Conservation (phyloP, 2,888 invertebrate species). For the Philonicus albiceps region DNA sequence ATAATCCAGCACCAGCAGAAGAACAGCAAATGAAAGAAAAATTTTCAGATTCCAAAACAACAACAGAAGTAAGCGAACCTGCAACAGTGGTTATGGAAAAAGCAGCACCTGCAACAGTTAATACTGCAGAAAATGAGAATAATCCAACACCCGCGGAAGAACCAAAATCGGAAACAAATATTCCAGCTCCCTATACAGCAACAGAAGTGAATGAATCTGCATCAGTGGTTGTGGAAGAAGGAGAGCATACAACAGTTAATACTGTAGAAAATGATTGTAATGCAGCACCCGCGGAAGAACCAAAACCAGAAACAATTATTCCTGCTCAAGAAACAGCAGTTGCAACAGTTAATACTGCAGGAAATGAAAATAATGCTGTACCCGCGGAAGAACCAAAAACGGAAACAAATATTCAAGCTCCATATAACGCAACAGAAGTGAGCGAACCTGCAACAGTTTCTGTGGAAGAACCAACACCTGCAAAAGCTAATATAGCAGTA, state of each 20-base stretch:
- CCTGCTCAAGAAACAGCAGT: not conserved
- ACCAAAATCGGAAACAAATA: not conserved
- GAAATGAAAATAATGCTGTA: too few species aligned
- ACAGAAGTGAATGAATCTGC: not conserved
- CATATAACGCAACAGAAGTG: not conserved
- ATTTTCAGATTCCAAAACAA: not conserved
- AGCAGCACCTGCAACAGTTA: too few species aligned
- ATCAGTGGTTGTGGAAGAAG: not conserved
- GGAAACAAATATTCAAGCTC: too few species aligned
- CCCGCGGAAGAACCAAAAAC: too few species aligned
- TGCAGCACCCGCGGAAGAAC: too few species aligned
- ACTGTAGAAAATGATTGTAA: too few species aligned
- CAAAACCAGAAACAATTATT: not conserved
- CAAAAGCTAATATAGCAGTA: not conserved
- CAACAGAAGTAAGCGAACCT: not conserved
- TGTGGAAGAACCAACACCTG: too few species aligned
- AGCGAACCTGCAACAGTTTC: too few species aligned
- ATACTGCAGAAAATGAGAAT: too few species aligned
- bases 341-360: not conserved
- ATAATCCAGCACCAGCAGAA: not conserved
- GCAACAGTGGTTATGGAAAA: not conserved
- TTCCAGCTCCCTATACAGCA: not conserved
- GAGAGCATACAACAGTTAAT: too few species aligned
- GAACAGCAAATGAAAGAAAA: not conserved
- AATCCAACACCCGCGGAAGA: not conserved